Evolutionary conservation across 1,140 invertebrate genomes (phyloP).

Genomic region (Zaprionus ghesquierei): DNA sequence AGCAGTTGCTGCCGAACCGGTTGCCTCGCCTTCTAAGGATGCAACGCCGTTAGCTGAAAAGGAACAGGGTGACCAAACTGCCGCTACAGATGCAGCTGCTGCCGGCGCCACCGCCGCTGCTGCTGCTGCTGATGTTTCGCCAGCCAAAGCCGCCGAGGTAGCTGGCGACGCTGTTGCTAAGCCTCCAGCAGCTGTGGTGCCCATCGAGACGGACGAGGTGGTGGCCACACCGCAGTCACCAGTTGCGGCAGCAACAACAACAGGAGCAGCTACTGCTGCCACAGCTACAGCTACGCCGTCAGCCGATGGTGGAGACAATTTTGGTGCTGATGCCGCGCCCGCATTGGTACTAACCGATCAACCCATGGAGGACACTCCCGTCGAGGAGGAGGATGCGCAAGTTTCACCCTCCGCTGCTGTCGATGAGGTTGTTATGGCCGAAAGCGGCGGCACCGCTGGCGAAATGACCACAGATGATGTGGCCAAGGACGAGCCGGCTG

Average conservation of each 20-base stretch:
- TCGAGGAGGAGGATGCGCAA: slow-evolving; percentile 47
- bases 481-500: slow-evolving; percentile 66
- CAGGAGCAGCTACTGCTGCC: slow-evolving; percentile 30
- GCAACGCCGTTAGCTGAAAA: slow-evolving; percentile 18
- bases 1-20: slow-evolving; percentile 3
- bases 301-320: background rate
- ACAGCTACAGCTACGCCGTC: slow-evolving; percentile 19
- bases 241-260: background rate
- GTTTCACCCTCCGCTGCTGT: slow-evolving; percentile 37
- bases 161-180: background rate
- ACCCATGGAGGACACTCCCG: slow-evolving; percentile 73
- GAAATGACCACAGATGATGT: slow-evolving; percentile 76
- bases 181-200: background rate
- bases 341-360: slow-evolving; percentile 66
- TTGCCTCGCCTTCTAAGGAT: background rate
- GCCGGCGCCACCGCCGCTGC: background rate
- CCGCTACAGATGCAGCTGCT: background rate
- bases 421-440: slow-evolving; percentile 75
- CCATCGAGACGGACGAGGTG: slow-evolving; percentile 40
- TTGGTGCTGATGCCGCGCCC: slow-evolving; percentile 31
- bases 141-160: background rate
- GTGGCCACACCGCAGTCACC: slow-evolving; percentile 20
- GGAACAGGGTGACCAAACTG: slow-evolving; percentile 31
- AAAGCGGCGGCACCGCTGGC: slow-evolving; percentile 26
- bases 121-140: background rate